Percentiles rank a stretch among this genome's conserved stretches.
Conservation (phyloP, 2,888 invertebrate genomes). For the Andrena bicolor region DNA sequence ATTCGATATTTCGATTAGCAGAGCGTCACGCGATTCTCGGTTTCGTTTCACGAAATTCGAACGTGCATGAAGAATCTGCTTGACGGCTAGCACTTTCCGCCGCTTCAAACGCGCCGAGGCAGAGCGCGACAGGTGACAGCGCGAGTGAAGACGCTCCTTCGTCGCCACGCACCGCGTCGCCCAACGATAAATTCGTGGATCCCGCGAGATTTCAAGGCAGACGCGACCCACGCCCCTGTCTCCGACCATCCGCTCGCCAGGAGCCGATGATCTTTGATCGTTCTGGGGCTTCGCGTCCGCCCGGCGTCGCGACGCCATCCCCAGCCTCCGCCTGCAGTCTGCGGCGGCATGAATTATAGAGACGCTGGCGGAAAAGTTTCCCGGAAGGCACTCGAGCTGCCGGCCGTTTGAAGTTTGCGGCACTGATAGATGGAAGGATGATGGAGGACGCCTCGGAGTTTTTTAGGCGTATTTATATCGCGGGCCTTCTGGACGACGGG, state of each 20-base stretch:
- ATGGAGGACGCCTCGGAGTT: conserved; percentile 22
- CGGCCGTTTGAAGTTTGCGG: conserved; percentile 43
- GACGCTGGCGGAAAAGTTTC: conserved; percentile 48
- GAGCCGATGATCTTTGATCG: conserved; percentile 49
- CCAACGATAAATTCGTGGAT: conserved; percentile 57
- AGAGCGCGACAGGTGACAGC: conserved; percentile 51
- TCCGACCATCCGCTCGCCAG: neutral
- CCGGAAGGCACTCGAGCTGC: conserved; percentile 37
- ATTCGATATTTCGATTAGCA: conserved; percentile 41
- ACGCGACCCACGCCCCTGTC: conserved; percentile 7
- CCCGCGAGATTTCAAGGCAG: conserved; percentile 52
- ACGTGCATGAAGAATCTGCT: too few relatives aligned
- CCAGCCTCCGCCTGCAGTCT: neutral
- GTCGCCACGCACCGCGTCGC: conserved; percentile 74
- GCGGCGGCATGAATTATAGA: conserved; percentile 53
- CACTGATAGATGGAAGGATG: conserved; percentile 39
- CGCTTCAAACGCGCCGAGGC: conserved; percentile 16
- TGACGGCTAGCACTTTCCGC: conserved; percentile 1
- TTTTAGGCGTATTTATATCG: conserved; percentile 33
- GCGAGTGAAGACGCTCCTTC: conserved; percentile 46
- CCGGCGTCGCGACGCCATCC: neutral
- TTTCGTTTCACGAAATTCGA: neutral
- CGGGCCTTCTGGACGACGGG: neutral
- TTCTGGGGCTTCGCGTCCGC: neutral
- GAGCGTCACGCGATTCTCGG: neutral